Conservation (phyloP, 2,888 invertebrate species). For the Meganola albula region DNA sequence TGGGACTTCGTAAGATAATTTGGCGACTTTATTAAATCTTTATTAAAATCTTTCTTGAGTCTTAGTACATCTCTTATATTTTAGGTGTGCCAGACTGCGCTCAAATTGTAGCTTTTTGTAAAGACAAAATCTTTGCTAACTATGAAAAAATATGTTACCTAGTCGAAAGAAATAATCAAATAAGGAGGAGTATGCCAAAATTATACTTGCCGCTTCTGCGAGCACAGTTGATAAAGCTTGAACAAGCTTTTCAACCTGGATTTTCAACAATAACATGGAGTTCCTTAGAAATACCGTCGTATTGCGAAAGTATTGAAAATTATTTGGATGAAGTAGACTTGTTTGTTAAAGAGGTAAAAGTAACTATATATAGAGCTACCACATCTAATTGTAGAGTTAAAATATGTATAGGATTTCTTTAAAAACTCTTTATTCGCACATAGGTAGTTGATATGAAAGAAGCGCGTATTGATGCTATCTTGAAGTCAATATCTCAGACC, state of each 20-base stretch:
- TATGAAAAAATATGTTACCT: slow-evolving; percentile 80
- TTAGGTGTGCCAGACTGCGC: slow-evolving; percentile 85
- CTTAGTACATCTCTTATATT: background rate
- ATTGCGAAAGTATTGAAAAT: slow-evolving; percentile 75
- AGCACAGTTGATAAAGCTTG: slow-evolving; percentile 81
- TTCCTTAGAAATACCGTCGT: slow-evolving; percentile 83
- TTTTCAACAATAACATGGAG: slow-evolving; percentile 89
- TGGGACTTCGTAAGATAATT: slow-evolving; percentile 77
- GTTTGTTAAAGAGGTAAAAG: slow-evolving; percentile 79
- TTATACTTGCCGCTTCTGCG: slow-evolving; percentile 84
- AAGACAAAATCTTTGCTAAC: slow-evolving; percentile 81
- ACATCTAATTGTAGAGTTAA: no score
- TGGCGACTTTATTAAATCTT: background rate
- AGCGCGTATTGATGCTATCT: slow-evolving; percentile 83
- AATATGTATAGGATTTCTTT: no score
- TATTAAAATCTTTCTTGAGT: background rate
- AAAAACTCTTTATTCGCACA: slow-evolving; percentile 1
- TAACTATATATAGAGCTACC: background rate
- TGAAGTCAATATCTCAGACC: slow-evolving; percentile 79
- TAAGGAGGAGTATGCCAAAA: slow-evolving; percentile 80
- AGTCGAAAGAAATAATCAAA: slow-evolving; percentile 79
- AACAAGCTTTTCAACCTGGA: slow-evolving; percentile 85
- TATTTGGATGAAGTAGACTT: slow-evolving; percentile 80
- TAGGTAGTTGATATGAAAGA: slow-evolving; percentile 85
- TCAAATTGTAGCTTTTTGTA: slow-evolving; percentile 84